Evolutionary conservation across 1,140 invertebrate genomes (phyloP), one percentile per base, ranked within the genome.

Genomic region (Lucilia sericata): DNA sequence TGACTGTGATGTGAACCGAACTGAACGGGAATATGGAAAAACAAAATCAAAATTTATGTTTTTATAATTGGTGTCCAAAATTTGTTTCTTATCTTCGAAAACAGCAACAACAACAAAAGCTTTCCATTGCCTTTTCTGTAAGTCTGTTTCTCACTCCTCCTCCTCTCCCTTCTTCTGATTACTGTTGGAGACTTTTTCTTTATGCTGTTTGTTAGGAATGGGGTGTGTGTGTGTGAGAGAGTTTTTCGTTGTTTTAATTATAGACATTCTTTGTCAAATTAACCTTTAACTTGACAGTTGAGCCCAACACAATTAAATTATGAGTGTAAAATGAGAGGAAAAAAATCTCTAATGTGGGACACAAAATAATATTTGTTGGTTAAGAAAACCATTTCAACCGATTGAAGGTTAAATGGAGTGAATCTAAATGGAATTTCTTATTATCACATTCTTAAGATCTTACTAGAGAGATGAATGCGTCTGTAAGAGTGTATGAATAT

Each of bases 211-310:
- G 9, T 70, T 70, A 25, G 2, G 2, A 65, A n/a, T 9, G 7
- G 65, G 19, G 65, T 70, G 5, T 70, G 65, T 21, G 42, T 30
- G n/a, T 49, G 42, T 80, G 76, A 1, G 19, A 42, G 75, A 78
- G 36, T 78, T 78, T 42, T 78, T 80, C 10, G 36, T 74, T 14
- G 47, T 25, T 47, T 49, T 80, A 80, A 80, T 80, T 80, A 80
- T 80, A 80, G 76, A 80, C 30, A 80, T 80, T 80, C 76, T 80
- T 80, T 80, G 76, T 80, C 76, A 80, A 19, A 80, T 80, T 80
- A 80, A 80, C 76, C 76, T 80, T 80, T 80, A 80, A 80, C 76
- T 80, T 49, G 76, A 21, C 76, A 51, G n/a, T 76, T 80, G 19
- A 49, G 76, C 19, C 76, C 25, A 47, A 80, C 47, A 51, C 42